phyloP scores from a whole-genome alignment of 2,797 vertebrate genomes.

The Steatocranus sp. region DNA sequence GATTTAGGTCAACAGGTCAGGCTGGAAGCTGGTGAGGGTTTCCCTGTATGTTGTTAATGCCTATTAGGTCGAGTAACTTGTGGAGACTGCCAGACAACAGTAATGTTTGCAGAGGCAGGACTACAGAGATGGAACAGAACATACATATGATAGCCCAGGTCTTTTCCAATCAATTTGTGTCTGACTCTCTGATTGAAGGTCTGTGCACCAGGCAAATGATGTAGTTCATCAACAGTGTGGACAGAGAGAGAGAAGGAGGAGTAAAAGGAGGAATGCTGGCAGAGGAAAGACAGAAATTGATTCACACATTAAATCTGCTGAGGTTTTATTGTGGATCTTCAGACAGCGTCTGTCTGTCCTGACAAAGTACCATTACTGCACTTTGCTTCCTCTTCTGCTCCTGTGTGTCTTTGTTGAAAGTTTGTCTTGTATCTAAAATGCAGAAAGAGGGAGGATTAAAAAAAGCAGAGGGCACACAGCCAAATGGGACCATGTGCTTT shows the following conservation, averaged over 20 bases:
- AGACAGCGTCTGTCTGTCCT: not conserved
- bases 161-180: not conserved
- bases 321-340: not conserved
- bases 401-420: not conserved
- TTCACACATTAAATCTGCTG: slow-evolving; percentile 13
- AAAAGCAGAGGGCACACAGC: not conserved
- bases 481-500: not conserved
- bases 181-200: not conserved
- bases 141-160: not conserved
- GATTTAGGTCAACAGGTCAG: not conserved
- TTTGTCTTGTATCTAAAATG: not conserved
- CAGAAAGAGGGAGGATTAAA: not conserved
- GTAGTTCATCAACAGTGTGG: slow-evolving; percentile 15
- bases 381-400: slow-evolving; percentile 15
- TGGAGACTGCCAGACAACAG: not conserved
- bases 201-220: not conserved
- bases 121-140: not conserved
- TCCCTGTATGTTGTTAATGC: not conserved
- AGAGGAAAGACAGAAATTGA: slow-evolving; percentile 20
- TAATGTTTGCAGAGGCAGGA: not conserved
- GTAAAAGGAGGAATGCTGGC: slow-evolving; percentile 13
- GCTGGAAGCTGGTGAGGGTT: not conserved
- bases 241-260: slow-evolving; percentile 2
- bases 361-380: slow-evolving; percentile 16
- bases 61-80: not conserved